Evolutionary conservation across 2,113 vertebrate species (phyloP).

Genomic region (Zingel zingel): DNA sequence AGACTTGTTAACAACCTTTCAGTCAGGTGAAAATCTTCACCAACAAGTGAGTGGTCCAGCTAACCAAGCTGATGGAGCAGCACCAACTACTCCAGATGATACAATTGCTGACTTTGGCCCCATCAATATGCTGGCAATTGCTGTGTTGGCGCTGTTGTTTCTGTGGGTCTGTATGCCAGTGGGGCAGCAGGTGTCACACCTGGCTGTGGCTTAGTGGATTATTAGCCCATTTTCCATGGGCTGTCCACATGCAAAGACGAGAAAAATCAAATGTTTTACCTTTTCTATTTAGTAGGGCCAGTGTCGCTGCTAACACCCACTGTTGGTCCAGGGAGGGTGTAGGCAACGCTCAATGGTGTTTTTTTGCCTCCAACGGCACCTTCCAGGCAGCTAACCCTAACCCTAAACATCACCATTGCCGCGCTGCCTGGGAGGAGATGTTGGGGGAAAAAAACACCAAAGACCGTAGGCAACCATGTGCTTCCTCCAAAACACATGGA

Average conservation of each 20-base stretch:
- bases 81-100: slow-evolving; percentile 51
- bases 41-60: slow-evolving; percentile 1
- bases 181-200: slow-evolving; percentile 66
- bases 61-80: slow-evolving; percentile 28
- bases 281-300: not conserved
- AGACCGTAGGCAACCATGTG: not conserved
- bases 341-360: not conserved
- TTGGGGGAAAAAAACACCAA: too few species aligned
- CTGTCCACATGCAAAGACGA: slow-evolving; percentile 23
- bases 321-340: not conserved
- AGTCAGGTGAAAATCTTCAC: slow-evolving; percentile 25
- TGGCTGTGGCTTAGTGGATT: slow-evolving; percentile 45
- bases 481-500: not conserved
- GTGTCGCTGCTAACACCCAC: not conserved
- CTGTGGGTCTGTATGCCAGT: slow-evolving; percentile 40
- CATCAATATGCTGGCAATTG: slow-evolving; percentile 40
- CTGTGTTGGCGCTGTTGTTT: slow-evolving; percentile 34
- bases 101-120: slow-evolving; percentile 49
- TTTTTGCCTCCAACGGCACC: too few species aligned
- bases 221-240: slow-evolving; percentile 36
- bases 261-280: not conserved
- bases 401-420: too few species aligned
- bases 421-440: too few species aligned
- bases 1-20: slow-evolving; percentile 43
- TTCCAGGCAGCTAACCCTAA: too few species aligned